These are phyloP conservation scores for Orthosia gracilis DNA, from an alignment of 2,888 invertebrate species.

Conservation along the genomic window DNA sequence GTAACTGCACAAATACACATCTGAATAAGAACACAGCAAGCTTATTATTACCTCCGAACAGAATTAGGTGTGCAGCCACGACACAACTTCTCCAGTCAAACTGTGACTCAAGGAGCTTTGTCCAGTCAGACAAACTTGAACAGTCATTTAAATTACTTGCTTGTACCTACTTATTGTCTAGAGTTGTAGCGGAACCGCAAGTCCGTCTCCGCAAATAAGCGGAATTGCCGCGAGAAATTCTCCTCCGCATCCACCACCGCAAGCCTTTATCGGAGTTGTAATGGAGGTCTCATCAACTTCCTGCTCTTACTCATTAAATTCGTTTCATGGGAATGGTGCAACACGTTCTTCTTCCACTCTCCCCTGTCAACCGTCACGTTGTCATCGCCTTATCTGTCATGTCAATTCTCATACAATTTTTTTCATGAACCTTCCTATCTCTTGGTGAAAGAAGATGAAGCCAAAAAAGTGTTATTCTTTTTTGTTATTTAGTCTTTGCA, in stretches of 20 bases:
- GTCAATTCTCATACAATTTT: no score
- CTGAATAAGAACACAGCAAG: neutral
- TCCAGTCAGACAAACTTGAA: constrained; percentile 20
- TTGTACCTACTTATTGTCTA: neutral
- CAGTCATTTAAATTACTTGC: constrained; percentile 37
- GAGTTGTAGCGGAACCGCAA: neutral
- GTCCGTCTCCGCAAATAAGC: neutral
- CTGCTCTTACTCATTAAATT: no score
- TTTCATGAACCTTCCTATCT: no score
- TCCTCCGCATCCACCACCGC: neutral
- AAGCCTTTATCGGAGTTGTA: no score
- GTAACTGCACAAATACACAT: neutral
- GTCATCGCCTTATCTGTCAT: no score
- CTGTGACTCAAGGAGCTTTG: constrained; percentile 29
- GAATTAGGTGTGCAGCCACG: neutral
- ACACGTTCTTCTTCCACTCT: no score
- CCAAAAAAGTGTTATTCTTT: no score
- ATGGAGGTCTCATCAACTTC: no score
- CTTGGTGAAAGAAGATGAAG: no score
- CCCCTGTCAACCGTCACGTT: no score
- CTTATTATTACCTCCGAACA: neutral
- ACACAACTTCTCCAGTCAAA: constrained; percentile 4
- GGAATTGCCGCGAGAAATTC: neutral
- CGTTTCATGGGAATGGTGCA: no score
- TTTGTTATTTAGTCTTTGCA: no score